Evolutionary conservation across 1,140 invertebrate species (phyloP), one percentile per base, ranked within the genome.

Genomic region (Drosophila ogumai): DNA sequence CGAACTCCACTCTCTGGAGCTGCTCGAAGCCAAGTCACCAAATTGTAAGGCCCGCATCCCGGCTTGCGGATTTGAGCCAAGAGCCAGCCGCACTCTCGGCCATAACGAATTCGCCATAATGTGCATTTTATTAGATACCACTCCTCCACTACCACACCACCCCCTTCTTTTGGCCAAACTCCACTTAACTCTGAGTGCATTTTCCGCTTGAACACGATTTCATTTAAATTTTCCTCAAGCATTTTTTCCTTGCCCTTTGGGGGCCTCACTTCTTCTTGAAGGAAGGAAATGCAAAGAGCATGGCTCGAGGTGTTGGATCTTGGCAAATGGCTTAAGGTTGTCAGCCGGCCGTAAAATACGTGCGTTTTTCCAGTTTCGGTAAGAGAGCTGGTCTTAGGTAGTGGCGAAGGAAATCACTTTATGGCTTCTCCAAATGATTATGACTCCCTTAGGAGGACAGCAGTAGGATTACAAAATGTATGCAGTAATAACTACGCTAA

Each of bases 181-280:
- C 69, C 49, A 69, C 74, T 69, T 67, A 52, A 40, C 79, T 79
- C 54, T 72, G 60, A 82, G 75, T 87, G 82, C 79, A 86, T 86
- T 86, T 86, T 86, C 82, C 82, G 82, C 82, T 82, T 61, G 71
- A 86, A 82, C 82, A 87, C 82, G 82, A 86, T 87, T 86, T 88
- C 71, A 87, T 87, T 86, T 82, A 73, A 82, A 73, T 87, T 87
- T 87, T 79, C 75, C 66, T 59, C 59, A 56, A 79, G 67, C 75
- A 61, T 82, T 57, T 74, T 68, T 68, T 50, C 59, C 28, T 44
- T 87, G 82, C 82, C 79, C 82, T 87, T 86, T 85, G 52, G 81
- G 55, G 50, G 49, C 74, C 41, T 43, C 38, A 38, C 40, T 43
- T 63, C 22, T 65, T 19, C 71, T 52, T 59, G 50, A 41, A 72